Base-by-base conservation (phyloP, 2,797 vertebrate species). In the Selene dorsalis region DNA sequence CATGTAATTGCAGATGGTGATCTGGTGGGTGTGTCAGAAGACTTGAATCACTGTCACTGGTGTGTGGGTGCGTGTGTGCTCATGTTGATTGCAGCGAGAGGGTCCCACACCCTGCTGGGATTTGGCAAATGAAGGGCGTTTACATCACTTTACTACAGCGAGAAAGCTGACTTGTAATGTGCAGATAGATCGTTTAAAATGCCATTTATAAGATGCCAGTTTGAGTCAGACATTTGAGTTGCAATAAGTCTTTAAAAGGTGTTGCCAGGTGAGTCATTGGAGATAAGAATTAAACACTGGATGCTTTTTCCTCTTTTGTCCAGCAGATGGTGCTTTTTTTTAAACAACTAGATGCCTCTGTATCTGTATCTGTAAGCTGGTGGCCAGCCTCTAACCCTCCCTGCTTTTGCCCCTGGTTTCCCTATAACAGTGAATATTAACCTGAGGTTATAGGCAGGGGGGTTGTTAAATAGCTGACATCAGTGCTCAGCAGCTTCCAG, bases 281-380 rank as follows among this genome's bases (percentile, higher is more conserved):
- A 13, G 10, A 22, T 56, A 39, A 0, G 35, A 18, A 58, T 39
- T n/a, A 38, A 20, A 9, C 32, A 61, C 16, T 69, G 22, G 55
- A 35, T 84, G 84, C 60, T 62, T 50, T 72, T 85, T 59, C 69
- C 52, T 56, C 1, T 53, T 79, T 62, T 57, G 58, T 79, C 94
- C 95, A 94, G 91, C 88, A 94, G 95, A 84, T 89, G 94, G 91
- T 65, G 88, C 90, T 79, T 90, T 74, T 90, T 74, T 79, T 65
- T 67, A 88, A 91, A 69, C 63, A 79, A 80, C 55, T 38, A 26
- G 20, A 26, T 65, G 48, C 64, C 35, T 83, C 28, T 83, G 75
- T 41, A 6, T 75, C 53, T 59, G 61, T 30, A 35, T 35, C 32
- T 35, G 32, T 35, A 35, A 48, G 67, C 80, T 41, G 22, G 74